Conservation (phyloP, 2,888 invertebrate species). For the Brenthis daphne region DNA sequence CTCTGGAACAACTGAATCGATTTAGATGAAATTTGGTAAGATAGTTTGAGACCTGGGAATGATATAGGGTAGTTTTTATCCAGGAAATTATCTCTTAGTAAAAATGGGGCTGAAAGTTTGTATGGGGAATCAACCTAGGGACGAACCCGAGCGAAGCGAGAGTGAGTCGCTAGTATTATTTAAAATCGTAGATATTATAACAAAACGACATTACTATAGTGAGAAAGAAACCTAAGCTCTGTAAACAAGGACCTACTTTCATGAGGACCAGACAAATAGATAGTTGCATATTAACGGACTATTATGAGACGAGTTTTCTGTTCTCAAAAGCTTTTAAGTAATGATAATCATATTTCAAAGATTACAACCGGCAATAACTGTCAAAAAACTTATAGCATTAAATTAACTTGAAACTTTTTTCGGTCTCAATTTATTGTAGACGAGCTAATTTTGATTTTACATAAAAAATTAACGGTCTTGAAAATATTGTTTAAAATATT, state of each 20-base stretch:
- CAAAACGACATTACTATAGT: not conserved
- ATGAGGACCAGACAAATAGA: conserved; percentile 20
- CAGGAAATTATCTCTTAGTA: too few relatives aligned
- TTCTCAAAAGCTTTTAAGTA: conserved; percentile 23
- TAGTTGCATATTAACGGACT: conserved; percentile 25
- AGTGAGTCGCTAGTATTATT: not conserved
- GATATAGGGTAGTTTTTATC: not conserved
- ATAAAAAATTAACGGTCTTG: not conserved
- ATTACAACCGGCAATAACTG: conserved; percentile 18
- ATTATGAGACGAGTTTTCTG: conserved; percentile 27
- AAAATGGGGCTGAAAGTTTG: too few relatives aligned
- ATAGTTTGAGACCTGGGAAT: not conserved
- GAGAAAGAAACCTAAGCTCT: not conserved
- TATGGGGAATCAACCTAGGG: too few relatives aligned
- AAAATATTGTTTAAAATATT: conserved; percentile 4
- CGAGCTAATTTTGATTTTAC: not conserved
- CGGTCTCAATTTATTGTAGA: not conserved
- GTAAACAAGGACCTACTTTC: conserved; percentile 24
- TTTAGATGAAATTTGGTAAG: too few relatives aligned
- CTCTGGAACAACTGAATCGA: too few relatives aligned
- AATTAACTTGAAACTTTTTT: conserved; percentile 2
- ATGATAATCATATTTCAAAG: conserved; percentile 23
- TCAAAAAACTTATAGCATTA: conserved; percentile 5
- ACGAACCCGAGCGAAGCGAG: too few relatives aligned
- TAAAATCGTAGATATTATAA: too few relatives aligned